Evolutionary conservation across 1,140 invertebrate species (phyloP).

Genomic region (Phortica variegata): DNA sequence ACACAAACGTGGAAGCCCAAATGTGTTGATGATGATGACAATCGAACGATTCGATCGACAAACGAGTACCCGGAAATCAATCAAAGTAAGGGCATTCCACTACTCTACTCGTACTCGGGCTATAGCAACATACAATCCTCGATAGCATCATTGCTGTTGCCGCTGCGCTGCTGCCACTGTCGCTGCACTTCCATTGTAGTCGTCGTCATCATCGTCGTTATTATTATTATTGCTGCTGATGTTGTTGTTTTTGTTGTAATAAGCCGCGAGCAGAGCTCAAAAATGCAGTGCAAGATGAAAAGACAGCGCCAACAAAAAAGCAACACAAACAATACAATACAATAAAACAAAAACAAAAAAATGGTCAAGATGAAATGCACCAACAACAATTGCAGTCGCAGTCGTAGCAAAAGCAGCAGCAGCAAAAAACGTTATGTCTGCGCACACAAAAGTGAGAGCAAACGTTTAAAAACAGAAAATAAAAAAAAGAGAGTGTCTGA

Average conservation of each 20-base stretch:
- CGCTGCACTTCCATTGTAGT: too few species aligned
- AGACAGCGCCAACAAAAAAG: not conserved
- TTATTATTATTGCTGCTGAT: constrained; percentile 4
- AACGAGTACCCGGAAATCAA: constrained; percentile 37
- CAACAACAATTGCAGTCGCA: constrained; percentile 6
- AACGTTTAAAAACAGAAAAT: not conserved
- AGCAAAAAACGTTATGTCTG: constrained; percentile 10
- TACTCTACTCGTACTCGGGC: too few species aligned
- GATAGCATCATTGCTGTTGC: constrained; percentile 29
- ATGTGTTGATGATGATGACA: too few species aligned
- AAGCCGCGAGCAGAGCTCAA: constrained; percentile 8
- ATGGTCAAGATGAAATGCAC: too few species aligned
- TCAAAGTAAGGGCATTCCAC: constrained; percentile 41
- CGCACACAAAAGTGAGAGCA: not conserved
- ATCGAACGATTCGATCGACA: constrained; percentile 6
- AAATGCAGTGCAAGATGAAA: constrained; percentile 13
- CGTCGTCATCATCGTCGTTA: constrained; percentile 26
- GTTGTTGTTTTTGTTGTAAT: constrained; percentile 11
- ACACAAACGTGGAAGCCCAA: too few species aligned
- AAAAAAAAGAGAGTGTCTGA: too few species aligned
- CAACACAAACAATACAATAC: not conserved
- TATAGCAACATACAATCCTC: constrained; percentile 29
- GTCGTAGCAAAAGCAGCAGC: constrained; percentile 3
- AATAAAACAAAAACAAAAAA: too few species aligned
- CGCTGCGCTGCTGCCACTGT: too few species aligned